Conservation (phyloP, 1,140 invertebrate species). For the Penaeus indicus region DNA sequence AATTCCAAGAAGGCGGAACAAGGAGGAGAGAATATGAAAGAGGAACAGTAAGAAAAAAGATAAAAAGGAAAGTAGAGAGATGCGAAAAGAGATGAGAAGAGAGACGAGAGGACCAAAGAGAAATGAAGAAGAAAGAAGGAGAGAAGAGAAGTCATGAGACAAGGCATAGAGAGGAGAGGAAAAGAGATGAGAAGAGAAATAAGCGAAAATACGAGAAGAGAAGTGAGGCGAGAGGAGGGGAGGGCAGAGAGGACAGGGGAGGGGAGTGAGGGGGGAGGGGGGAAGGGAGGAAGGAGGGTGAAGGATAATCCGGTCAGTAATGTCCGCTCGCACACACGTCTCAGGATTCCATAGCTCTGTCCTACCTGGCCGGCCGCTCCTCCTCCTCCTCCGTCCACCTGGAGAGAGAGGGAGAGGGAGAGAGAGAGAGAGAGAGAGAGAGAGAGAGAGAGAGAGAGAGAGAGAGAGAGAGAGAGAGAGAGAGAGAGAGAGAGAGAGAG, state of each 20-base stretch:
- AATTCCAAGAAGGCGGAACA: too few species aligned
- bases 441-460: neutral
- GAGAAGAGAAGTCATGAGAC: neutral
- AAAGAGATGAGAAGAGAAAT: neutral
- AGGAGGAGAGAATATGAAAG: neutral
- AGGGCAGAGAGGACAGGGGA: too few species aligned
- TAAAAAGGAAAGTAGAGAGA: too few species aligned
- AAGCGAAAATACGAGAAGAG: neutral
- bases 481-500: neutral
- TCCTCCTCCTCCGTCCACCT: neutral
- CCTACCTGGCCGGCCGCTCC: too few species aligned
- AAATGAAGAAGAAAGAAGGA: too few species aligned
- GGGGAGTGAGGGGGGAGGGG: neutral
- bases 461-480: neutral
- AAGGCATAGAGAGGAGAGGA: neutral
- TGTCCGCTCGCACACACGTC: neutral
- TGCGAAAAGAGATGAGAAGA: neutral
- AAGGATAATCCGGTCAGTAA: slow-evolving; percentile 29
- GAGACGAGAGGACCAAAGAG: neutral
- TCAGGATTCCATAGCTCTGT: too few species aligned
- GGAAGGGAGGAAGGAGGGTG: neutral
- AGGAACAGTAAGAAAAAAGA: neutral
- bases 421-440: neutral
- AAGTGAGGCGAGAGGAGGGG: too few species aligned
- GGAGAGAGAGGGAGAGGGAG: slow-evolving; percentile 33